Percentiles rank a stretch among this genome's conserved stretches.
phyloP scores from a whole-genome alignment of 2,113 vertebrate species.

The Crotalus horridus region DNA sequence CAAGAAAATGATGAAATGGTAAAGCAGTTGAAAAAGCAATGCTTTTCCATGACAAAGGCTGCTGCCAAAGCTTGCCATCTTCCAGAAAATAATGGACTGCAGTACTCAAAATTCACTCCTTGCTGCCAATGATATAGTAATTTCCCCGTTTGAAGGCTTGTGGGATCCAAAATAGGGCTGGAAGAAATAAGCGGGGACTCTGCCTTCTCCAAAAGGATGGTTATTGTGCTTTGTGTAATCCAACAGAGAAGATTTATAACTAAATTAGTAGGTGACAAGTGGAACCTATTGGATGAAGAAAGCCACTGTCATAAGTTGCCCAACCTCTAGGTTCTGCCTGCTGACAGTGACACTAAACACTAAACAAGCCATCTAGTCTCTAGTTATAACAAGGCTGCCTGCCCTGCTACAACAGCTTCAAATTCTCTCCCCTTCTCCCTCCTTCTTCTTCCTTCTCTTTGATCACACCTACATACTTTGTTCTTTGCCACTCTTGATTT shows the following conservation, averaged over 20 bases:
- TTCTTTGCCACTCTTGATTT: slow-evolving; percentile 36
- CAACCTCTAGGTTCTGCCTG: neutral
- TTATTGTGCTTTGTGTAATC: neutral
- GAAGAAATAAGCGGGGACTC: neutral
- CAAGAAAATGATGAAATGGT: neutral
- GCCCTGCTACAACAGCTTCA: neutral
- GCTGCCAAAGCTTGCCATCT: neutral
- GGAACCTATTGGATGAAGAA: neutral
- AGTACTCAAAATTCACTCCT: neutral
- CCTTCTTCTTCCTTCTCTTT: neutral
- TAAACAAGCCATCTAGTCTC: neutral
- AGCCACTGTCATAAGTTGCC: neutral
- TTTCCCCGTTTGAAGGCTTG: neutral
- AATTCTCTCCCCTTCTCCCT: neutral
- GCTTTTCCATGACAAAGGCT: neutral
- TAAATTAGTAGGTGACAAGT: neutral
- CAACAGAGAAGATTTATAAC: neutral
- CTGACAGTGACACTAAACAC: neutral
- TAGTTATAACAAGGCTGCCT: neutral
- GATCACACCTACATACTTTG: neutral
- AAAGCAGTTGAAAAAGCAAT: neutral
- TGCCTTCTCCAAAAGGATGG: neutral
- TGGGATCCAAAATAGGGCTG: neutral
- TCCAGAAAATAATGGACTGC: neutral
- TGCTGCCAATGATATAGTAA: neutral